phyloP scores from a whole-genome alignment of 2,113 vertebrate genomes.

The Gracilinanus agilis region DNA sequence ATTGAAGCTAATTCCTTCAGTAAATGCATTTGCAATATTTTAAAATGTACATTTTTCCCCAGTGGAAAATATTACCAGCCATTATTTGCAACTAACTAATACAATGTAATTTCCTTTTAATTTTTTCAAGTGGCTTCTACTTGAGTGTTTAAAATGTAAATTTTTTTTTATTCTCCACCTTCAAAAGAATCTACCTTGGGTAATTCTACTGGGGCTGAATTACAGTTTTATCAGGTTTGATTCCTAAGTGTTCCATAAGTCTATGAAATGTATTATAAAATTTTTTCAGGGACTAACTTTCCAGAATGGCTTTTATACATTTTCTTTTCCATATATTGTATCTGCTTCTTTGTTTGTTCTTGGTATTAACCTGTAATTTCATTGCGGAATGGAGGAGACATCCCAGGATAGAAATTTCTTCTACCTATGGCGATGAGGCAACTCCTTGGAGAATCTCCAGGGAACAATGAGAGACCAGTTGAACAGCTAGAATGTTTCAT shows the following conservation, averaged over 20 bases:
- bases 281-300: neutral
- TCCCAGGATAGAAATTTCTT: neutral
- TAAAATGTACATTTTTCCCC: neutral
- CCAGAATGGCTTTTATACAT: neutral
- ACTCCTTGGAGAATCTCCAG: neutral
- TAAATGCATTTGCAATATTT: neutral
- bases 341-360: neutral
- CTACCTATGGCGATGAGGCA: neutral
- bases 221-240: neutral
- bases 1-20: neutral
- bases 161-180: neutral
- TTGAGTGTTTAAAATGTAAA: neutral
- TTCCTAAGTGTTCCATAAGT: neutral
- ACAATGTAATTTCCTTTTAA: slow-evolving; percentile 3
- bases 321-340: neutral
- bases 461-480: neutral
- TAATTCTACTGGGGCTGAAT: neutral
- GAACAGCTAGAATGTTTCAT: neutral
- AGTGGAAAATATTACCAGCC: slow-evolving; percentile 8
- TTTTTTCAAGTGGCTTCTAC: neutral
- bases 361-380: neutral
- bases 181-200: neutral
- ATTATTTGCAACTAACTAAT: slow-evolving; percentile 6
- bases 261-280: neutral
- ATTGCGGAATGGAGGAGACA: neutral